Conservation (phyloP, 2,888 invertebrate species). For the Limnephilus lunatus region DNA sequence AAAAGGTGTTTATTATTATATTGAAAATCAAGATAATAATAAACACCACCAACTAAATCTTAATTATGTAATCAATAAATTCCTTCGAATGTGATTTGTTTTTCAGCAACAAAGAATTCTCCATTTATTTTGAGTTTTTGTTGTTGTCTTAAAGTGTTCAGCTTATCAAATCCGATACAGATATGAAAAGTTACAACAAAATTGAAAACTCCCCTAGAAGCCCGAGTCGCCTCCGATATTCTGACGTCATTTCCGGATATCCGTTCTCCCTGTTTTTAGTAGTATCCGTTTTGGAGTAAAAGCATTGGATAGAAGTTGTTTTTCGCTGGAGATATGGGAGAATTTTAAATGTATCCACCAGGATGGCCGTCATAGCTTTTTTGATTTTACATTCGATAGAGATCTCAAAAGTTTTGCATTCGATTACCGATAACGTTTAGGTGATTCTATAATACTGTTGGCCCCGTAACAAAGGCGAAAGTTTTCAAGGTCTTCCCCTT, state of each 20-base stretch:
- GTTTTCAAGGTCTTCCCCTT: too few relatives aligned
- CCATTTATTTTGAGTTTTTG: not conserved
- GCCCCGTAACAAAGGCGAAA: too few relatives aligned
- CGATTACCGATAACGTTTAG: not conserved
- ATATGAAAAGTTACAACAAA: constrained; percentile 2
- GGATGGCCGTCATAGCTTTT: not conserved
- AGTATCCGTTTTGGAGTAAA: constrained; percentile 37
- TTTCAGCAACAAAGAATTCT: too few relatives aligned
- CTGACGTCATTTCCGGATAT: constrained; percentile 44
- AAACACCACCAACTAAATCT: too few relatives aligned
- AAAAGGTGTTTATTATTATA: too few relatives aligned
- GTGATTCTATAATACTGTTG: too few relatives aligned
- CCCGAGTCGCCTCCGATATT: constrained; percentile 25
- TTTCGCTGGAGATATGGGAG: not conserved
- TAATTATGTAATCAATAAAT: too few relatives aligned
- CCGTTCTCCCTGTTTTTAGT: constrained; percentile 5
- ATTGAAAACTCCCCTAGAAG: constrained; percentile 12
- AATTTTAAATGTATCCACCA: not conserved
- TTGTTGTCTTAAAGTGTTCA: not conserved
- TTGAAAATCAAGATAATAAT: too few relatives aligned
- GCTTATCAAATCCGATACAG: constrained; percentile 11
- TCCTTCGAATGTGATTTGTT: too few relatives aligned
- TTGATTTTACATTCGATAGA: not conserved
- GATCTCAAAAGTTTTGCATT: not conserved
- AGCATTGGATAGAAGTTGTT: constrained; percentile 9